Conservation (phyloP, 2,797 vertebrate genomes). For the Cyclura pinguis region DNA sequence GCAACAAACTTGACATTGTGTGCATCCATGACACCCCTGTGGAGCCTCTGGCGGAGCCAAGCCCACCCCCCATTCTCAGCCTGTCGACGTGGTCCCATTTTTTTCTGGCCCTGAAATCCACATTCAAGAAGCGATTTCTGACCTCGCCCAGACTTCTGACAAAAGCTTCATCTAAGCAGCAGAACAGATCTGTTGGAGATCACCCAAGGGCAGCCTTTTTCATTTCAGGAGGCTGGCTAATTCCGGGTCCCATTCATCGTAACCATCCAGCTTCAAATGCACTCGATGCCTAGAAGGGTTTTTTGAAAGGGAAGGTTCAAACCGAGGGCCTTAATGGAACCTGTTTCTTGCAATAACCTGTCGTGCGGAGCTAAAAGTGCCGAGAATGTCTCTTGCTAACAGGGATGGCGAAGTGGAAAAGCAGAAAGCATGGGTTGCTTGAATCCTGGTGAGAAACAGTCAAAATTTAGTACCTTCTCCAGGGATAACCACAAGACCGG, state of each 20-base stretch:
- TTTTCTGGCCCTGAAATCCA: neutral
- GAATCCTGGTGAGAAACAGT: neutral
- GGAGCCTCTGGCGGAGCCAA: neutral
- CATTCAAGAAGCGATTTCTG: constrained; percentile 43
- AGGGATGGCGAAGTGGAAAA: constrained; percentile 65
- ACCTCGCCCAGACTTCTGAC: constrained; percentile 58
- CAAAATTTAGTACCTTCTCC: neutral
- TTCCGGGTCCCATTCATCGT: constrained; percentile 57
- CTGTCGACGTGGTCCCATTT: neutral
- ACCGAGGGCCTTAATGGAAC: constrained; percentile 76
- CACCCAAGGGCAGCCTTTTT: constrained; percentile 75
- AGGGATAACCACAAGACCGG: neutral
- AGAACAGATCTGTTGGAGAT: constrained; percentile 71
- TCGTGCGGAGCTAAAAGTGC: constrained; percentile 61
- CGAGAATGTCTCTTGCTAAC: constrained; percentile 60
- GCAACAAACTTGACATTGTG: no score
- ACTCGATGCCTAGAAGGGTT: constrained; percentile 78
- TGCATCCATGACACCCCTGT: neutral
- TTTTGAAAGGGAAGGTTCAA: constrained; percentile 67
- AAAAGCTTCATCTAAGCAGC: constrained; percentile 57
- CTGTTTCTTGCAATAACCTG: constrained; percentile 77
- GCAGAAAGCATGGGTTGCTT: neutral
- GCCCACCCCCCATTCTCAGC: no score
- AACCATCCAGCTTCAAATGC: constrained; percentile 71
- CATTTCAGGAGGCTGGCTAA: constrained; percentile 63